Evolutionary conservation across 2,888 invertebrate genomes (phyloP).

Genomic region (Mythimna lalbum): DNA sequence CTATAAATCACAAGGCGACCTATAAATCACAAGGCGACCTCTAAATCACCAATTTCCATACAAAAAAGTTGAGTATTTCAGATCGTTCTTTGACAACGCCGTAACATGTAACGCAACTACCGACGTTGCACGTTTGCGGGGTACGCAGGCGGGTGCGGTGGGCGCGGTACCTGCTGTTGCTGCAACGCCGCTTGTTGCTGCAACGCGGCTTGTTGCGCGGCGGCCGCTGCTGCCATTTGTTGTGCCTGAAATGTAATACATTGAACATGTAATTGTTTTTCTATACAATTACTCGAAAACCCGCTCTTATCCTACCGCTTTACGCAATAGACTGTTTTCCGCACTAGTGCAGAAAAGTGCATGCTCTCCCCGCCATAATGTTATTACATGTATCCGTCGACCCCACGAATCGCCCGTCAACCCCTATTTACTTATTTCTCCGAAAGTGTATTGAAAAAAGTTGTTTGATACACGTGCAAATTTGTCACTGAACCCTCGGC

Average conservation of each 20-base stretch:
- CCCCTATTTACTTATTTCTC: no score
- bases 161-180: conserved; percentile 92
- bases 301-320: no score
- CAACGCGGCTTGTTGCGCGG: conserved; percentile 90
- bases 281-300: not conserved
- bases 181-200: conserved; percentile 91
- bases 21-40: no score
- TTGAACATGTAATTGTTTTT: not conserved
- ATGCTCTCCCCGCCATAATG: no score
- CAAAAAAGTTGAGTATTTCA: not conserved
- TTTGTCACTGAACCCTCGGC: no score
- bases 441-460: no score
- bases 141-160: conserved; percentile 86
- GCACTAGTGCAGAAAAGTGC: no score
- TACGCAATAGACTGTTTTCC: no score
- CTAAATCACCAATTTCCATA: not conserved
- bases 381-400: no score
- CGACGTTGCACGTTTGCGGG: conserved; percentile 80
- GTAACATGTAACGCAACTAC: conserved; percentile 65
- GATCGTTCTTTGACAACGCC: conserved; percentile 5
- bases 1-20: no score
- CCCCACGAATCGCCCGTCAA: no score
- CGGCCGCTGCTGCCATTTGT: conserved; percentile 89
- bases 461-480: no score
- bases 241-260: conserved; percentile 79